Evolutionary conservation across 2,888 invertebrate species (phyloP), one percentile per base, ranked within the genome.

Genomic region (Listrodromus nycthemerus): DNA sequence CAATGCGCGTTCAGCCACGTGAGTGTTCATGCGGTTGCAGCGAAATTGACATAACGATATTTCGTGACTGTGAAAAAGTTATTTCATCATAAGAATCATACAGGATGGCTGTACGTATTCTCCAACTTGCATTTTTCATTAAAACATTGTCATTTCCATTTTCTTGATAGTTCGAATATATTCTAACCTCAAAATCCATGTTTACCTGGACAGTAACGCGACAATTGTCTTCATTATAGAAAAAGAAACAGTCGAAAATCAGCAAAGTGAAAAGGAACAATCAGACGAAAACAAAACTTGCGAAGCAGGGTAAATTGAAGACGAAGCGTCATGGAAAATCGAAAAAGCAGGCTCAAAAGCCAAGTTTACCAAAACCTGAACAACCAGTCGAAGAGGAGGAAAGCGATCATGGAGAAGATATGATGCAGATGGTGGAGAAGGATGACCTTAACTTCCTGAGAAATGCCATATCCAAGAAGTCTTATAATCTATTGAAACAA

Each of bases 341-440:
- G 30, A 87, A 86, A 69, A 90, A 90, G 79, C 88, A 89, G 67
- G 71, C 89, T 24, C 91, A 91, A 52, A 89, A 92, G 50, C 88
- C 89, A 48, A 81, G 84, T 21, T 85, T 86, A 7, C 83, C 71
- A 1, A 77, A 83, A 50, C 79, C 71, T 1, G 70, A 86, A 63
- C 88, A 90, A 66, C 85, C 89, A 58, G 90, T 90, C 21, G 93
- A 93, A 71, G 91, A 92, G 63, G 94, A 94, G 77, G 94, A 94
- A 85, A 94, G 94, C 87, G 94, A 95, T 86, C 91, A 94, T 90
- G 94, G 94, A 10, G 94, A 95, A 84, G 95, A 95, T 89, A 92
- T 95, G 91, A 89, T 95, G 83, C 93, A 94, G 74, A 95, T 95
- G 95, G 93, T 95, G 50, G 95, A 95, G 45, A 89, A 94, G 76